These are phyloP conservation scores for Muraenolepis orangiensis DNA, from an alignment of 2,797 vertebrate species.

Conservation along the genomic window DNA sequence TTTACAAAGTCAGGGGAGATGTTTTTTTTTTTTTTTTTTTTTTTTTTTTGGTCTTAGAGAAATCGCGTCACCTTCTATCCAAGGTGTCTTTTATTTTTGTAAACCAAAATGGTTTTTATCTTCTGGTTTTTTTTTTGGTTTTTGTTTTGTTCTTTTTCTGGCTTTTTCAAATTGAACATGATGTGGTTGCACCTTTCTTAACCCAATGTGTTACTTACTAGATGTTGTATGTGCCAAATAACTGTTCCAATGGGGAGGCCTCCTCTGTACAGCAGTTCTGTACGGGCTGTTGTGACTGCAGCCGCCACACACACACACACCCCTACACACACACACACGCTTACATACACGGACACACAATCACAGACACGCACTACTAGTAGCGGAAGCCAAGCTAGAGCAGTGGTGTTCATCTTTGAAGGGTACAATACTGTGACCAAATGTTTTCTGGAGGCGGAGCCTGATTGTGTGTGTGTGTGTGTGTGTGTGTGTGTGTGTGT, in stretches of 20 bases:
- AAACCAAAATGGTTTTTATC: conserved; percentile 68
- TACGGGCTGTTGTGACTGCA: background rate
- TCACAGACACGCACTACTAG: background rate
- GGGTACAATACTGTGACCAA: conserved; percentile 68
- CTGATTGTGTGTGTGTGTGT: background rate
- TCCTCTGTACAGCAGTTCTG: conserved; percentile 16
- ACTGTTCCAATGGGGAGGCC: conserved; percentile 58
- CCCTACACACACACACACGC: conserved; percentile 13
- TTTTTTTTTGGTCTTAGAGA: conserved; percentile 57
- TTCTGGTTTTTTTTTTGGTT: too few relatives aligned
- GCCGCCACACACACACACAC: conserved; percentile 2
- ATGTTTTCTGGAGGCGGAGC: conserved; percentile 20
- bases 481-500: background rate
- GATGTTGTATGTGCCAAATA: conserved; percentile 77
- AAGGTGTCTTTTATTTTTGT: conserved; percentile 68
- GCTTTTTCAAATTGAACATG: conserved; percentile 23
- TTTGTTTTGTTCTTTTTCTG: conserved; percentile 51
- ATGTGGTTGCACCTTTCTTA: conserved; percentile 69
- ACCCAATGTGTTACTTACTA: conserved; percentile 63
- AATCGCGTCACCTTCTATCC: conserved; percentile 53
- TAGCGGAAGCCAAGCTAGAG: background rate
- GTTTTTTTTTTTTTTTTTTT: conserved; percentile 33
- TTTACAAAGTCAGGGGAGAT: conserved; percentile 51
- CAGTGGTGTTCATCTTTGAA: conserved; percentile 15
- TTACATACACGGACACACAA: too few relatives aligned